phyloP scores from a whole-genome alignment of 2,113 vertebrate genomes.

The Channa argus region DNA sequence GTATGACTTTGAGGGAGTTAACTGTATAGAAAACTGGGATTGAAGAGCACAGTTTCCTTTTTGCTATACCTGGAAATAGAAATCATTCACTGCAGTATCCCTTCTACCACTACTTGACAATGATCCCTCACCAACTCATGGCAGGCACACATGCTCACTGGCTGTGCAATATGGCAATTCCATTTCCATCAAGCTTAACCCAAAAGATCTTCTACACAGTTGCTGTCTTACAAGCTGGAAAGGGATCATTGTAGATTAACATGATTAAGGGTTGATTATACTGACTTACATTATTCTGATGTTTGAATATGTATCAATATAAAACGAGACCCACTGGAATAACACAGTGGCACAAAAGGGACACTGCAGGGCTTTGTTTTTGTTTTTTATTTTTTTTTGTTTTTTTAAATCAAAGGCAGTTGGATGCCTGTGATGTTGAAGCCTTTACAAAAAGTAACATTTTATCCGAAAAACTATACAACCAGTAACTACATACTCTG shows the following conservation, averaged over 20 bases:
- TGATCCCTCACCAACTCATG: slow-evolving; percentile 63
- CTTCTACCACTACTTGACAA: slow-evolving; percentile 76
- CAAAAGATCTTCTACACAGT: slow-evolving; percentile 42
- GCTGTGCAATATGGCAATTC: slow-evolving; percentile 67
- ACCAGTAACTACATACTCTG: slow-evolving; percentile 99
- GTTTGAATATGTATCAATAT: slow-evolving; percentile 68
- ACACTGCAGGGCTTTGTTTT: slow-evolving; percentile 92
- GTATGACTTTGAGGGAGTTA: slow-evolving; percentile 88
- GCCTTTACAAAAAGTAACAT: slow-evolving; percentile 99
- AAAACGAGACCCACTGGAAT: slow-evolving; percentile 80
- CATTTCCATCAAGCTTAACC: slow-evolving; percentile 62
- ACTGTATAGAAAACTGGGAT: slow-evolving; percentile 86
- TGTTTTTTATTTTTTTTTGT: slow-evolving; percentile 58
- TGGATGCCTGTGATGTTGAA: slow-evolving; percentile 97
- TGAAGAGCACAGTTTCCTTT: slow-evolving; percentile 85
- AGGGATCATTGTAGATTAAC: slow-evolving; percentile 67
- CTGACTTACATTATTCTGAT: slow-evolving; percentile 65
- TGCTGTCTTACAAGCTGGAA: slow-evolving; percentile 47
- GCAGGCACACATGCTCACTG: slow-evolving; percentile 65
- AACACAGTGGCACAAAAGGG: slow-evolving; percentile 89
- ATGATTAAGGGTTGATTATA: slow-evolving; percentile 60
- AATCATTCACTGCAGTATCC: slow-evolving; percentile 86
- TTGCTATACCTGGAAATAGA: slow-evolving; percentile 85
- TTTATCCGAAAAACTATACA: slow-evolving; percentile 95
- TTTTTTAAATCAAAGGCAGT: slow-evolving; percentile 86